These are phyloP conservation scores for Sisor rabdophorus DNA, from an alignment of 2,113 vertebrate genomes.

Conservation along the genomic window DNA sequence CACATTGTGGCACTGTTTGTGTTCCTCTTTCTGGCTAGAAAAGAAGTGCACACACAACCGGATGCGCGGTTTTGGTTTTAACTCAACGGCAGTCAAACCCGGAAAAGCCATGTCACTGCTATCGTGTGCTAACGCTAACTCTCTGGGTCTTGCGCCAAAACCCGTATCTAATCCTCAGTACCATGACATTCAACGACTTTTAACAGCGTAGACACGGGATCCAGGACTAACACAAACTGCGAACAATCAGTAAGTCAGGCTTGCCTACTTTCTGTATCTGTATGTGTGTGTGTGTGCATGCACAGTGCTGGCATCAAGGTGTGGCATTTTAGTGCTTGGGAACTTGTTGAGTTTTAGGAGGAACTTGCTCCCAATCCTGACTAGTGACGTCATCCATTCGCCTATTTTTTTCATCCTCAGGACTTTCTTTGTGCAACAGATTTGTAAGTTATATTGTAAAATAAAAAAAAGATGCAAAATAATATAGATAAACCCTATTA, in stretches of 20 bases:
- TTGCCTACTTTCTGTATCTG: neutral
- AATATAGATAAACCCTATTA: neutral
- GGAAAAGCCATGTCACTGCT: slow-evolving; percentile 44
- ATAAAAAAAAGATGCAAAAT: neutral
- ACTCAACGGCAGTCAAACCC: slow-evolving; percentile 47
- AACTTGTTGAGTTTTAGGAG: slow-evolving; percentile 18
- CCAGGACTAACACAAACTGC: neutral
- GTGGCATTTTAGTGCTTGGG: slow-evolving; percentile 33
- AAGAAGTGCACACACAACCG: slow-evolving; percentile 40
- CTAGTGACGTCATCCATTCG: slow-evolving; percentile 24
- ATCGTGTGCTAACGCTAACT: slow-evolving; percentile 34
- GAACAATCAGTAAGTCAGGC: slow-evolving; percentile 31
- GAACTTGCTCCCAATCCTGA: slow-evolving; percentile 21
- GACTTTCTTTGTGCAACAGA: neutral
- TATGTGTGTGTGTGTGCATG: neutral
- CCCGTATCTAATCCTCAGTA: neutral
- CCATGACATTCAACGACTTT: slow-evolving; percentile 4
- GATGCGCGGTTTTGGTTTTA: slow-evolving; percentile 51
- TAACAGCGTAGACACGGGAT: slow-evolving; percentile 11
- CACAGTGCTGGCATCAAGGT: slow-evolving; percentile 37
- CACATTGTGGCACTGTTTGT: neutral
- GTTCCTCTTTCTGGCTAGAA: slow-evolving; percentile 48
- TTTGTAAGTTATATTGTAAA: no score
- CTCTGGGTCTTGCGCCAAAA: neutral
- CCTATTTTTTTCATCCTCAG: slow-evolving; percentile 18